Conservation (phyloP, 2,113 vertebrate species). For the Catagonus wagneri region DNA sequence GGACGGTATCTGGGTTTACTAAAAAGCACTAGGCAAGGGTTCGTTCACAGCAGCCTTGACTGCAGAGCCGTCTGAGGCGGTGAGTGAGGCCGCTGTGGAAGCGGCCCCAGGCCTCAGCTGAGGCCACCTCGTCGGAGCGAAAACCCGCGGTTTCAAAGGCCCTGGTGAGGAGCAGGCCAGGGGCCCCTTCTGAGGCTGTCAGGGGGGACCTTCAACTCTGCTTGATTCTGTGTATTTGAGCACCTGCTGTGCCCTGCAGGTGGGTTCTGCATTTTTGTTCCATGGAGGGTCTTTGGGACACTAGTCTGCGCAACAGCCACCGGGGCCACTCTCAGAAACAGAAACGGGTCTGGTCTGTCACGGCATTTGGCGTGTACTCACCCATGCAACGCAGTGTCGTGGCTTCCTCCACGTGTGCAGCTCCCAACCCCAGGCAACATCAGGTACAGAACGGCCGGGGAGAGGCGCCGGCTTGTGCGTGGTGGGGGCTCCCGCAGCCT, state of each 20-base stretch:
- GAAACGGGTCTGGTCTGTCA: rapidly evolving
- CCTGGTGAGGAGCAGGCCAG: neutral
- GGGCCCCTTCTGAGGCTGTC: rapidly evolving
- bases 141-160: neutral
- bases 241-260: rapidly evolving
- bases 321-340: rapidly evolving
- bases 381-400: rapidly evolving
- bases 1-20: neutral
- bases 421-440: neutral
- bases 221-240: rapidly evolving
- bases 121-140: neutral
- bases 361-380: rapidly evolving
- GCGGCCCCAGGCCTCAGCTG: rapidly evolving
- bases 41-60: rapidly evolving
- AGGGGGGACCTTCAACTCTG: rapidly evolving
- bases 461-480: rapidly evolving
- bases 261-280: rapidly evolving
- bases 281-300: rapidly evolving
- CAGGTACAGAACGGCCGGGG: rapidly evolving
- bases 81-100: rapidly evolving
- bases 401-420: rapidly evolving
- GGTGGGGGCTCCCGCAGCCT: neutral
- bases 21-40: neutral
- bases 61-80: rapidly evolving
- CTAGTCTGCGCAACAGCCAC: rapidly evolving